Percentiles rank a stretch among this genome's conserved stretches.
These are phyloP conservation scores for Mycetomoellerius zeteki DNA, from an alignment of 1,140 invertebrate species.

Conservation along the genomic window DNA sequence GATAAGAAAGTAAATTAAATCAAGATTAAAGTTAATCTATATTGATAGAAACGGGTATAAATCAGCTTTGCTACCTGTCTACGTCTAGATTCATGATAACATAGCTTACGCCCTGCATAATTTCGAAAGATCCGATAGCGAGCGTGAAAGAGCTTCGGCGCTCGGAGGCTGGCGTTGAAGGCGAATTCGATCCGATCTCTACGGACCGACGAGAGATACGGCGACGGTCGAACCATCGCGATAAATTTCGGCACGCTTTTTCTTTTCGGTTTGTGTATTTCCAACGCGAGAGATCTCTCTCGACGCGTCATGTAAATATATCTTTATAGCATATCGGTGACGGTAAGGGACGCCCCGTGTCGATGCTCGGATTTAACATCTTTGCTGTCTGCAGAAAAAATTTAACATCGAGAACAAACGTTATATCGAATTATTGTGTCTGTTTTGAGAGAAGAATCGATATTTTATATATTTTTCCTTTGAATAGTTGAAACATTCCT, in stretches of 20 bases:
- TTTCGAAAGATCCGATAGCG: conserved; percentile 33
- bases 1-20: no score
- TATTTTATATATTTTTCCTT: neutral
- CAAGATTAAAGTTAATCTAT: no score
- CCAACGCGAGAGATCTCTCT: neutral
- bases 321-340: conserved; percentile 9
- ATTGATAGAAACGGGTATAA: no score
- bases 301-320: conserved; percentile 51
- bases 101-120: neutral
- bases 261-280: conserved; percentile 27
- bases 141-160: neutral
- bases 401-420: conserved; percentile 1
- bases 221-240: conserved; percentile 4
- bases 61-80: neutral
- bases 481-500: neutral
- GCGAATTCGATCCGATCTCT: conserved; percentile 32
- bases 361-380: conserved; percentile 10
- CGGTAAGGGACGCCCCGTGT: neutral
- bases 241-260: conserved; percentile 48
- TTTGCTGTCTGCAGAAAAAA: neutral
- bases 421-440: neutral
- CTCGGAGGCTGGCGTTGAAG: conserved; percentile 22
- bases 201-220: conserved; percentile 12
- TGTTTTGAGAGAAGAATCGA: neutral
- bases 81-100: conserved; percentile 8